Evolutionary conservation across 1,140 invertebrate species (phyloP).

Genomic region (Leptinotarsa texana): DNA sequence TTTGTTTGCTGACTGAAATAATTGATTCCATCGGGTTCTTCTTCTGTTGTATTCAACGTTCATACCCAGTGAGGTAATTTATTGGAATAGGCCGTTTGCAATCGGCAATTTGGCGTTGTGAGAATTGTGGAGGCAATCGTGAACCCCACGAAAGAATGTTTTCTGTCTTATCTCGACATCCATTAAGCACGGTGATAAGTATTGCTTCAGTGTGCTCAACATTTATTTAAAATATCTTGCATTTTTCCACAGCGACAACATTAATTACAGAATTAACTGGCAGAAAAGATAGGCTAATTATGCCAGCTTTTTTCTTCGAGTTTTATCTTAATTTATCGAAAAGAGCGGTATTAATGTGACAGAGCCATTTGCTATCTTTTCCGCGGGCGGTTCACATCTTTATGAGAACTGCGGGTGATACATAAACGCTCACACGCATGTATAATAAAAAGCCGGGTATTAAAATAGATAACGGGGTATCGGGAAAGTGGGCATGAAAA

Average conservation of each 20-base stretch:
- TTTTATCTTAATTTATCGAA: conserved; percentile 17
- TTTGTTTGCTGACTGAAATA: no score
- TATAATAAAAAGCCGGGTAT: neutral
- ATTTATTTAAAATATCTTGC: conserved; percentile 25
- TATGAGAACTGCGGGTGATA: conserved; percentile 17
- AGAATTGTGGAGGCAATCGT: neutral
- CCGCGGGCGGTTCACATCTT: conserved; percentile 18
- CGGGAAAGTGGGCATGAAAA: neutral
- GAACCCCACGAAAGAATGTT: conserved; percentile 24
- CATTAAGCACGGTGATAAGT: conserved; percentile 23
- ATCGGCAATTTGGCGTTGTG: neutral
- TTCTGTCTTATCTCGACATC: conserved; percentile 18
- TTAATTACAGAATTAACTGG: conserved; percentile 23
- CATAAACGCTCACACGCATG: conserved; percentile 10
- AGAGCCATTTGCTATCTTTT: conserved; percentile 14
- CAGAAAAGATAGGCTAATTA: conserved; percentile 17
- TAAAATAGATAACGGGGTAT: conserved; percentile 8
- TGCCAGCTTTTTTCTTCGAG: conserved; percentile 6
- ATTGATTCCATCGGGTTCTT: no score
- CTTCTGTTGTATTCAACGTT: no score
- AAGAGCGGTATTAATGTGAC: conserved; percentile 5
- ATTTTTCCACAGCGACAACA: conserved; percentile 14
- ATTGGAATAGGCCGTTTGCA: conserved; percentile 7
- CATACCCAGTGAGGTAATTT: neutral
- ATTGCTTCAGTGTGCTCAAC: conserved; percentile 11